phyloP scores from a whole-genome alignment of 92 coral and sea anemone genomes.

The Nematostella vectensis region DNA sequence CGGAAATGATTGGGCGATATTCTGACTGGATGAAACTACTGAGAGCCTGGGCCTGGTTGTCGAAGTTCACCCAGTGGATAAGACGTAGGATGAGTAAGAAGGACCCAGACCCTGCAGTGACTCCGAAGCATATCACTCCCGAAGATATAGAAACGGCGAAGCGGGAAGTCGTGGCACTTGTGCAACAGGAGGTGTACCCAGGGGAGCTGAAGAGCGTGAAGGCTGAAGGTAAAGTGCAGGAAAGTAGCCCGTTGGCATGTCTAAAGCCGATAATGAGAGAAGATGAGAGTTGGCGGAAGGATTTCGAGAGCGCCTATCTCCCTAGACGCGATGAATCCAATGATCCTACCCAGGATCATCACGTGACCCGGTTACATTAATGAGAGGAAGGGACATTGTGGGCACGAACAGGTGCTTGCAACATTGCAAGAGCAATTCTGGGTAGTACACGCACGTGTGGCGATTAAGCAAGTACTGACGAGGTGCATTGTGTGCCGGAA shows the following conservation, averaged over 20 bases:
- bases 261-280: conserved; percentile 30
- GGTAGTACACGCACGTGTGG: conserved; percentile 38
- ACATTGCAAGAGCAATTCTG: conserved; percentile 45
- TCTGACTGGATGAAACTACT: conserved; percentile 31
- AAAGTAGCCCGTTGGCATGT: conserved; percentile 12
- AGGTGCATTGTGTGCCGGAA: conserved; percentile 39
- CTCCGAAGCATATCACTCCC: conserved; percentile 1
- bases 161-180: conserved; percentile 8
- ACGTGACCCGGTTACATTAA: conserved; percentile 33
- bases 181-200: conserved; percentile 24
- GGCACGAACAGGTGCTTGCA: conserved; percentile 47
- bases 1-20: conserved; percentile 16
- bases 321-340: conserved; percentile 27
- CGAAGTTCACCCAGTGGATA: conserved; percentile 34
- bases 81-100: neutral
- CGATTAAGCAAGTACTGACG: conserved; percentile 17
- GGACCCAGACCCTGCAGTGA: neutral
- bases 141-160: conserved; percentile 36
- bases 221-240: conserved; percentile 8
- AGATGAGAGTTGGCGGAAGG: conserved; percentile 24
- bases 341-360: conserved; percentile 22
- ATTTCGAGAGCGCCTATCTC: conserved; percentile 24
- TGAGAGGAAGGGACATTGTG: conserved; percentile 30
- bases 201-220: conserved; percentile 16
- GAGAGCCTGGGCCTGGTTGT: conserved; percentile 25